Evolutionary conservation across 2,888 invertebrate genomes (phyloP).

Genomic region (Taphrorychus bicolor): DNA sequence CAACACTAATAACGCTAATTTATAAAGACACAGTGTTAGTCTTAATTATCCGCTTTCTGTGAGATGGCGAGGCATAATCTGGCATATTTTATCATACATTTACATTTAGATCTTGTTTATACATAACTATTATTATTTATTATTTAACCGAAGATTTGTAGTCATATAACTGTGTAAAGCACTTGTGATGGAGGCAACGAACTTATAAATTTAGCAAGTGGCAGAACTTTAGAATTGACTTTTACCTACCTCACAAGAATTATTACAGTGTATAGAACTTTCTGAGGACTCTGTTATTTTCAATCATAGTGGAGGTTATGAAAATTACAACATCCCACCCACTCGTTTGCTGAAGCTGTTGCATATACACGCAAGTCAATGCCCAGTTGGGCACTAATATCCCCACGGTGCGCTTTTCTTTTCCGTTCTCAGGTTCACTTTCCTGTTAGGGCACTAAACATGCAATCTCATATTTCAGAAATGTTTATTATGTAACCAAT

Average conservation of each 20-base stretch:
- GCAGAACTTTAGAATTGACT: background rate
- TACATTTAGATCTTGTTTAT: constrained; percentile 4
- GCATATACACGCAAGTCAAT: background rate
- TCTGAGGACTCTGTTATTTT: background rate
- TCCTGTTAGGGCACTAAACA: background rate
- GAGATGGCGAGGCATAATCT: background rate
- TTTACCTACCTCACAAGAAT: too few species aligned
- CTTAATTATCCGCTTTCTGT: background rate
- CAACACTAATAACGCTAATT: constrained; percentile 1
- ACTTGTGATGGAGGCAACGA: constrained; percentile 1
- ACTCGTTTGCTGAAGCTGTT: background rate
- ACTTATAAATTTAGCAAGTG: background rate
- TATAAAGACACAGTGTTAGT: background rate
- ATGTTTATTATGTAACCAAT: constrained; percentile 6
- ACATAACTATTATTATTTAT: background rate
- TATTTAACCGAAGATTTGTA: background rate
- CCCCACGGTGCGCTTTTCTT: background rate
- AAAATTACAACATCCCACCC: background rate
- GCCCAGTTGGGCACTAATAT: background rate
- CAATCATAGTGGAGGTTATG: background rate
- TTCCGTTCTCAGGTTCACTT: constrained; percentile 5
- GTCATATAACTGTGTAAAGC: background rate
- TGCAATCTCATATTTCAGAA: constrained; percentile 16
- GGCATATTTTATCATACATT: constrained; percentile 6
- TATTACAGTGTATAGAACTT: background rate